Percentiles rank a stretch among this genome's conserved stretches.
Evolutionary conservation across 2,888 invertebrate species (phyloP).

Genomic region (Oscheius sp.): DNA sequence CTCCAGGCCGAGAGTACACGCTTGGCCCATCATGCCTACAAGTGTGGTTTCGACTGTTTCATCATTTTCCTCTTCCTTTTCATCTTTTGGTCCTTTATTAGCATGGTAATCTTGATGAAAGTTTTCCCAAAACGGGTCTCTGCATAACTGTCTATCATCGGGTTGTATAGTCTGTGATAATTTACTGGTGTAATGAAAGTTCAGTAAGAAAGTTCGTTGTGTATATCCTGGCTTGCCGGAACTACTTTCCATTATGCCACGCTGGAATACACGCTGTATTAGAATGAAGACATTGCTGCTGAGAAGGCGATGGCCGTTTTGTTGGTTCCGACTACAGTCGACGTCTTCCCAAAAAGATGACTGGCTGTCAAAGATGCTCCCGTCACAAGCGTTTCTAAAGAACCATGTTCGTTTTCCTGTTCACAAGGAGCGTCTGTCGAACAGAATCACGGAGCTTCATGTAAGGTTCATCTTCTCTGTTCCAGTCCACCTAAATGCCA

Average conservation of each 20-base stretch:
- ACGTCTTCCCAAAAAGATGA: constrained; percentile 9
- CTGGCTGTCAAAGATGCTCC: constrained; percentile 15
- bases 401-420: constrained; percentile 9
- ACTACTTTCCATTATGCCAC: too few relatives aligned
- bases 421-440: constrained; percentile 1
- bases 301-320: too few relatives aligned
- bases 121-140: constrained; percentile 53
- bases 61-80: constrained; percentile 62
- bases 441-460: constrained; percentile 26
- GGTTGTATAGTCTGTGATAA: not conserved
- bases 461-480: not conserved
- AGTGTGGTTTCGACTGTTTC: constrained; percentile 67
- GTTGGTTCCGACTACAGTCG: not conserved
- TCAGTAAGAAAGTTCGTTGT: not conserved
- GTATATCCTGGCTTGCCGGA: too few relatives aligned
- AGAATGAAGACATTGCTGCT: too few relatives aligned
- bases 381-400: constrained; percentile 17
- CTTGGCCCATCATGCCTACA: constrained; percentile 66
- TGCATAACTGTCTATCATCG: constrained; percentile 12
- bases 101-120: constrained; percentile 60
- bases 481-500: too few relatives aligned
- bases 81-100: constrained; percentile 63
- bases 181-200: not conserved
- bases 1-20: constrained; percentile 39
- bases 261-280: too few relatives aligned